Evolutionary conservation across 2,888 invertebrate genomes (phyloP).

Genomic region (Philereme transversata): DNA sequence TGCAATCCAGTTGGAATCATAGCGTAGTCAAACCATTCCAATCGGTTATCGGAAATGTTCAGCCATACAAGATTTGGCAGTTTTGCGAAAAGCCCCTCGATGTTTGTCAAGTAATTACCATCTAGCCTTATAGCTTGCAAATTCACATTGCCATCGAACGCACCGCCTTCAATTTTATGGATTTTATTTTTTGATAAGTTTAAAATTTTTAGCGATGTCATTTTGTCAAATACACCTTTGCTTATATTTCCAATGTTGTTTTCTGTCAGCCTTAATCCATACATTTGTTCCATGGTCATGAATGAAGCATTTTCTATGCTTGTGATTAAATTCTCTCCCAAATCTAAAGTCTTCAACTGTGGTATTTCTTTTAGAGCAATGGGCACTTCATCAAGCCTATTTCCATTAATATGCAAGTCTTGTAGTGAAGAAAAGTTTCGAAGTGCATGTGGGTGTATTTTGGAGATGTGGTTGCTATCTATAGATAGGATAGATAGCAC

Average conservation of each 20-base stretch:
- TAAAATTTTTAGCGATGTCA: conserved; percentile 91
- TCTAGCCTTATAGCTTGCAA: conserved; percentile 92
- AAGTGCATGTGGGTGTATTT: conserved; percentile 89
- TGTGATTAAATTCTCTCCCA: conserved; percentile 93
- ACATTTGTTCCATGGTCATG: conserved; percentile 90
- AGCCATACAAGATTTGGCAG: conserved; percentile 92
- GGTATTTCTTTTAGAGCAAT: conserved; percentile 89
- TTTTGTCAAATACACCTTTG: conserved; percentile 91
- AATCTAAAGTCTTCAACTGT: conserved; percentile 90
- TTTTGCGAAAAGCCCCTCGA: conserved; percentile 91
- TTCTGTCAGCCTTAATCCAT: conserved; percentile 91
- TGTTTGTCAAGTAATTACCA: conserved; percentile 91
- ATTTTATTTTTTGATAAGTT: conserved; percentile 94
- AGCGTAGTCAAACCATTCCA: conserved; percentile 93
- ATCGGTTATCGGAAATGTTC: conserved; percentile 93
- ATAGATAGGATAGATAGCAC: conserved; percentile 90
- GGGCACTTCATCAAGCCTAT: conserved; percentile 90
- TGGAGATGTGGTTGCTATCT: conserved; percentile 91
- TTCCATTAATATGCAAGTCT: conserved; percentile 92
- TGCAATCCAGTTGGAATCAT: conserved; percentile 92
- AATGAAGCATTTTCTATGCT: conserved; percentile 92
- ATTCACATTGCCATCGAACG: conserved; percentile 90
- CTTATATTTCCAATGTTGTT: conserved; percentile 92
- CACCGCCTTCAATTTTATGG: conserved; percentile 89
- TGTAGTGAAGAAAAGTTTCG: conserved; percentile 91